Base-by-base conservation (phyloP, 2,888 invertebrate genomes). In the Dryocosmus kuriphilus region DNA sequence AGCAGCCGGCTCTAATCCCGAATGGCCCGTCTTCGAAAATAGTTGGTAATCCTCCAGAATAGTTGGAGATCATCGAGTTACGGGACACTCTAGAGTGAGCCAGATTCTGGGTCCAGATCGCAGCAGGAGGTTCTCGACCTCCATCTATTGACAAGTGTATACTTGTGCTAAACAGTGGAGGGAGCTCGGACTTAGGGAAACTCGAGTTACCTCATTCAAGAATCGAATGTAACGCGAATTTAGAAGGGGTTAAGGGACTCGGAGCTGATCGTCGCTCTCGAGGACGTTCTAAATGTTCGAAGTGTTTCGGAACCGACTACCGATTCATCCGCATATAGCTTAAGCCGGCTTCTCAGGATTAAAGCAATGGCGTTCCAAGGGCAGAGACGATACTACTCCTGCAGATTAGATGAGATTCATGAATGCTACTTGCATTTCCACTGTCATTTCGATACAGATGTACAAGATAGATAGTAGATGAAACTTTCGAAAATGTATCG, bases 31-130 rank as follows among this genome's bases (percentile, higher is more conserved):
- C 91, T 91, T 91, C 89, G 89, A 86, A 89, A 90, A 91, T 91
- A 90, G 89, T 89, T 88, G 86, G 89, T 91, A 91, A 91, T 91
- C 91, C 91, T 89, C 85, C 81, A 87, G 90, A 90, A 91, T 91
- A 91, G 90, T 90, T 90, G 88, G 90, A 91, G 91, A 91, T 91
- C 91, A 90, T 88, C 88, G 88, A 90, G 89, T 90, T 91, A 89
- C 88, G 87, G 88, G 89, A 89, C 89, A 90, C 89, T 89, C 88
- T 86, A 86, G 83, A 85, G 75, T 71, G 51, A 35, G 41, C 16
- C 22, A 51, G 71, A 71, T 71, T 46, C 71, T 46, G 71, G 71
- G 51, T 71, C 71, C 71, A 71, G 51, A 51, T 71, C 71, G 71
- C 30, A 71, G 51, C 51, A 51, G 71, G 30, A 71, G 71, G 51